These are phyloP conservation scores for Erithacus rubecula DNA, from an alignment of 2,797 vertebrate species.

Conservation along the genomic window DNA sequence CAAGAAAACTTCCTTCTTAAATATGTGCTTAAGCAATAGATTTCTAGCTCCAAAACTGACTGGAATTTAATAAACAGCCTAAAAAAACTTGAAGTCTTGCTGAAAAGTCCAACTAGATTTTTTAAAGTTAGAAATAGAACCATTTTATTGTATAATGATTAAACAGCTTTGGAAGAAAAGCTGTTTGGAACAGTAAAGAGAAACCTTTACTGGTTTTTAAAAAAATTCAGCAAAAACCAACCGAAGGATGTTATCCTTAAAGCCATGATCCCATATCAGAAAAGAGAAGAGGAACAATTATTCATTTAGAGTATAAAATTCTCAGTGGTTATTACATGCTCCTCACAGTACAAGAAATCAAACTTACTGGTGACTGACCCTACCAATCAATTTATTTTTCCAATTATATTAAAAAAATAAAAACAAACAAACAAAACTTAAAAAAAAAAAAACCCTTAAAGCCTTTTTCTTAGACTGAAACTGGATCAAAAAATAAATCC, in stretches of 20 bases:
- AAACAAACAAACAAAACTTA: background rate
- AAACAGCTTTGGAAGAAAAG: background rate
- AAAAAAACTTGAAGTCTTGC: background rate
- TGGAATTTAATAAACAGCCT: background rate
- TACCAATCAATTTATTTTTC: background rate
- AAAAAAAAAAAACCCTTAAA: background rate
- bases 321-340: background rate
- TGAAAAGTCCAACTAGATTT: background rate
- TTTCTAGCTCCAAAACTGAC: background rate
- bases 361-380: background rate
- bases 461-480: background rate
- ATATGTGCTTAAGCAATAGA: background rate
- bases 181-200: background rate
- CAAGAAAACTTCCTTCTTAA: background rate
- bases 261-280: background rate
- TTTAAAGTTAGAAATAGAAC: background rate
- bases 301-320: background rate
- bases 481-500: background rate
- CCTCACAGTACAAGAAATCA: background rate
- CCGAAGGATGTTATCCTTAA: background rate
- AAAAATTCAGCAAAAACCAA: background rate
- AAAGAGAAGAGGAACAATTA: background rate
- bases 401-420: background rate
- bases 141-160: background rate
- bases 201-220: background rate